Conservation (phyloP, 2,797 vertebrate species). For the Crotalus adamanteus region DNA sequence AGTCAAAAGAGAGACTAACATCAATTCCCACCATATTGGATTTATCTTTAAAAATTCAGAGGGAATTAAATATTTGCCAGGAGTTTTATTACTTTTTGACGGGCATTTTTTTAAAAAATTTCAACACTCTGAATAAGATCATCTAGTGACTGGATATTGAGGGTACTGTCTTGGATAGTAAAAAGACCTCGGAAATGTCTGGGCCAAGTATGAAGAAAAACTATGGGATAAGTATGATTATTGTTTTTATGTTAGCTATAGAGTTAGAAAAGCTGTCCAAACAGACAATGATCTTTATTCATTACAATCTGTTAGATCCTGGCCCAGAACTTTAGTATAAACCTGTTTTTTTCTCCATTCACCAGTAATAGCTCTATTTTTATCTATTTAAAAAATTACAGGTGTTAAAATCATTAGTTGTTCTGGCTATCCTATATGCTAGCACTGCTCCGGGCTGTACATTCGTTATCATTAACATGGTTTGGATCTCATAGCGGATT, state of each 20-base stretch:
- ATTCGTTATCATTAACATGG: background rate
- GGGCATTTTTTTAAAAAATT: background rate
- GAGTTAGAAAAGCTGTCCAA: background rate
- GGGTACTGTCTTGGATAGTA: background rate
- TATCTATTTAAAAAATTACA: background rate
- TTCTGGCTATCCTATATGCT: background rate
- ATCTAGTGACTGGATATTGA: background rate
- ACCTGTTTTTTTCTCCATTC: background rate
- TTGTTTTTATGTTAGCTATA: background rate
- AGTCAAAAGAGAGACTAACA: background rate
- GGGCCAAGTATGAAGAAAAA: background rate
- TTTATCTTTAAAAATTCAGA: background rate
- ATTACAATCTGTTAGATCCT: background rate
- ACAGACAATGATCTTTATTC: background rate
- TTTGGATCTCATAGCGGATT: background rate
- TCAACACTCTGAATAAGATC: background rate
- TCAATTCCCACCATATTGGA: background rate
- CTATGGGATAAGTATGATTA: background rate
- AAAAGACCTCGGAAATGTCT: background rate
- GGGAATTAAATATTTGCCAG: background rate
- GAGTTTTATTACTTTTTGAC: background rate
- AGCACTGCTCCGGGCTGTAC: background rate
- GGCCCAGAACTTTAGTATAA: background rate
- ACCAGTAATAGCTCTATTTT: background rate
- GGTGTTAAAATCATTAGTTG: background rate